phyloP scores from a whole-genome alignment of 2,113 vertebrate genomes.

The Ptychochromis oligacanthus region DNA sequence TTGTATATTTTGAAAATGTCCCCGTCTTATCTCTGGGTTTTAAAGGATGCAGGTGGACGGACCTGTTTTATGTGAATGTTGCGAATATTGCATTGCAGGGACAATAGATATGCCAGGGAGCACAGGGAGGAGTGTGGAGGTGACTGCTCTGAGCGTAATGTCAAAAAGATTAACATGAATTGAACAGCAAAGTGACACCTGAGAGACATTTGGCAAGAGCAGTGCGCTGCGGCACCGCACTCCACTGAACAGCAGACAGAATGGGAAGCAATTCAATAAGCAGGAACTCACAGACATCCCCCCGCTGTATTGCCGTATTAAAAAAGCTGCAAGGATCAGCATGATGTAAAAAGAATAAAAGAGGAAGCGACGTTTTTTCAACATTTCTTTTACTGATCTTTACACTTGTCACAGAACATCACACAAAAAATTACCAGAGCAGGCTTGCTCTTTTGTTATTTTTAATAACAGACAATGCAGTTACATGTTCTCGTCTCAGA shows the following conservation, averaged over 20 bases:
- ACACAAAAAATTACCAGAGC: constrained; percentile 70
- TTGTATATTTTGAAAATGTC: constrained; percentile 8
- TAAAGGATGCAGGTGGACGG: background rate
- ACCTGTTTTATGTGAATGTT: constrained; percentile 16
- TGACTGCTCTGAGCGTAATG: constrained; percentile 50
- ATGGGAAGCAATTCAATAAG: constrained; percentile 27
- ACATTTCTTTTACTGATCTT: constrained; percentile 74
- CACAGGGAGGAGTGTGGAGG: constrained; percentile 43
- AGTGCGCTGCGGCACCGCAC: constrained; percentile 35
- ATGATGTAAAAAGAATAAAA: constrained; percentile 18
- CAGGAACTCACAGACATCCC: background rate
- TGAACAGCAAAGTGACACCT: constrained; percentile 59
- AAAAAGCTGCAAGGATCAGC: constrained; percentile 3
- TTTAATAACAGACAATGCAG: constrained; percentile 61
- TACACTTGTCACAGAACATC: constrained; percentile 76
- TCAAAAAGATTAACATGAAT: constrained; percentile 59
- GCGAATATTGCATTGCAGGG: constrained; percentile 28
- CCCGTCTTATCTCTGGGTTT: background rate
- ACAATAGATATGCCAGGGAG: constrained; percentile 35
- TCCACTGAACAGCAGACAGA: constrained; percentile 38
- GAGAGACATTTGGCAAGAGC: constrained; percentile 55
- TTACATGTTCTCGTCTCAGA: constrained; percentile 60
- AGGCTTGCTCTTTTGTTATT: constrained; percentile 56
- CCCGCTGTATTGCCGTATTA: background rate
- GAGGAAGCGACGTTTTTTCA: constrained; percentile 14